phyloP scores from a whole-genome alignment of 2,113 vertebrate genomes.

The Verasper variegatus region DNA sequence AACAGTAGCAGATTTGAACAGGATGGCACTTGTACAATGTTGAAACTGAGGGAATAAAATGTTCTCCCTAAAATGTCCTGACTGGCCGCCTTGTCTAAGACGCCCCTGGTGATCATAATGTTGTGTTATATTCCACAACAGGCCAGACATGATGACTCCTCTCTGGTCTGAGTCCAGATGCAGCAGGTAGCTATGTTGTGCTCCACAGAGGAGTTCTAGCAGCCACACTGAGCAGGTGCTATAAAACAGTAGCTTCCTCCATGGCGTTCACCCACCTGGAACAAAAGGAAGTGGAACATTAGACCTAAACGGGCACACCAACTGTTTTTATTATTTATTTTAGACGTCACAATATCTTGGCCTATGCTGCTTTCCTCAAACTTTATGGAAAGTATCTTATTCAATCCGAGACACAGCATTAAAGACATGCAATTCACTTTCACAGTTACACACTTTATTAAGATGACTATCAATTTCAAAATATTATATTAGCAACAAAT shows the following conservation, averaged over 20 bases:
- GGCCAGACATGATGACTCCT: conserved; percentile 22
- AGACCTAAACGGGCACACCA: neutral
- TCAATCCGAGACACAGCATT: neutral
- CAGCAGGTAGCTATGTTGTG: conserved; percentile 59
- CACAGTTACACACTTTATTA: too few relatives aligned
- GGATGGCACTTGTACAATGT: too few relatives aligned
- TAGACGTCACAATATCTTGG: too few relatives aligned
- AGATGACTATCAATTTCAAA: too few relatives aligned
- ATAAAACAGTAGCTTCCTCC: conserved; percentile 94
- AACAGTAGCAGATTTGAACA: too few relatives aligned
- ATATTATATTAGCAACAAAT: too few relatives aligned
- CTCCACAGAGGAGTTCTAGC: conserved; percentile 41
- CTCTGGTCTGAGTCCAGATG: conserved; percentile 26
- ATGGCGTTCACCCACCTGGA: conserved; percentile 96
- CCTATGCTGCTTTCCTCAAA: neutral
- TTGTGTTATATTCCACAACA: conserved; percentile 7
- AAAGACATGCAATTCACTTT: too few relatives aligned
- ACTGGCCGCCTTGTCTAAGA: conserved; percentile 15
- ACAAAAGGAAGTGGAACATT: conserved; percentile 42
- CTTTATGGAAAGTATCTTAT: neutral
- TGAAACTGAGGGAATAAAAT: too few relatives aligned
- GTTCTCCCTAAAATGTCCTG: neutral
- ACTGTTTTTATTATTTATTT: too few relatives aligned
- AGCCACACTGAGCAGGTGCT: conserved; percentile 78
- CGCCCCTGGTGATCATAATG: neutral